Evolutionary conservation across 2,797 vertebrate species (phyloP), one percentile per base, ranked within the genome.

Genomic region (Craterocephalus amniculus): DNA sequence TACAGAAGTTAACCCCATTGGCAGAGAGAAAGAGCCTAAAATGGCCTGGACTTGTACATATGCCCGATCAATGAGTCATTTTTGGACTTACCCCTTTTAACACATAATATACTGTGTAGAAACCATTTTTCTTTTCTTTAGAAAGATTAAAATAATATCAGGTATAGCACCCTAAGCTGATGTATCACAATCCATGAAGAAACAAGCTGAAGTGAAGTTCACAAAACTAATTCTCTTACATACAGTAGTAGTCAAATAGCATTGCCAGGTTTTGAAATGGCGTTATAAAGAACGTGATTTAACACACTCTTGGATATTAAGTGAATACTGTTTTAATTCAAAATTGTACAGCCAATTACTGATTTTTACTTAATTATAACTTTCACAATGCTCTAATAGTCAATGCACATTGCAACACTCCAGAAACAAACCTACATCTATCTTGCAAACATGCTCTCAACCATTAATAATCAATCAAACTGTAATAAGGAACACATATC

Each of bases 361-460:
- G 13, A 52, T 27, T 12, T 12, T 10, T 11, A 26, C 22, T 11
- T 51, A 26, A 27, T 52, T 52, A 4, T 26, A 26, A 52, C 24
- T 27, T 52, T 52, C 12, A 24, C 12, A 11, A 13, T 51, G 22
- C 22, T 13, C 24, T 27, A 13, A 52, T 14, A 27, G 24, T 54
- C 24, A 54, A 2, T 27, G 14, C 24, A 16, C 26, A 26, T 16
- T 54, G 5, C 51, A 54, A 49, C 22, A 49, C 10, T 60, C 43
- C 6, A 2, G 6, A 12, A 18, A 16, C 43, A 12, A 49, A 24
- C 48, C n/a, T 6, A 24, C 48, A 16, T 51, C 63, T 32, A 18
- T 58, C 20, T 67, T 63, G 29, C 8, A 24, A 35, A 43, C 1
- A 29, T 35, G 54, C 35, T 61, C 24, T 67, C 9, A 67, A 34